These are phyloP conservation scores for Cranoglanis bouderius DNA, from an alignment of 2,113 vertebrate species.

Conservation along the genomic window DNA sequence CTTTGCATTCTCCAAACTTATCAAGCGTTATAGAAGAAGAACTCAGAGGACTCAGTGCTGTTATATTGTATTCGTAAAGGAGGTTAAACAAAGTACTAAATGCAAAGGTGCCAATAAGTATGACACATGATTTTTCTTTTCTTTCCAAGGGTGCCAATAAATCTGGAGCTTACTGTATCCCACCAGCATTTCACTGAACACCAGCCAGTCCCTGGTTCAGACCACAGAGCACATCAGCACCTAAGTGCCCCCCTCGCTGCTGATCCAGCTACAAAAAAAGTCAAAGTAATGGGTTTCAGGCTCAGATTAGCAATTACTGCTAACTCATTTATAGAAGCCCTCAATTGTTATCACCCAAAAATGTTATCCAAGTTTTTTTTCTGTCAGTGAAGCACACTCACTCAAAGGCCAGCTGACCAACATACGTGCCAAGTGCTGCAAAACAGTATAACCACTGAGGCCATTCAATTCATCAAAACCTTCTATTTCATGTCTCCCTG, in stretches of 20 bases:
- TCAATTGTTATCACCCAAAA: conserved; percentile 46
- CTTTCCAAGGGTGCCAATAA: neutral
- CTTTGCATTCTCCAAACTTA: neutral
- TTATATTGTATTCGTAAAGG: neutral
- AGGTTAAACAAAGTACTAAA: neutral
- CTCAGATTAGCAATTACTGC: conserved; percentile 40
- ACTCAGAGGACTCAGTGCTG: neutral
- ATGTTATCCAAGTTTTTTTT: conserved; percentile 25
- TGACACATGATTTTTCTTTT: neutral
- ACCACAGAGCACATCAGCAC: conserved; percentile 40
- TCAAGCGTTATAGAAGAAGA: neutral
- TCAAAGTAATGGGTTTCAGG: conserved; percentile 45
- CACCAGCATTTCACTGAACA: conserved; percentile 6
- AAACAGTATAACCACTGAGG: conserved; percentile 23
- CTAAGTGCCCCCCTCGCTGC: conserved; percentile 18
- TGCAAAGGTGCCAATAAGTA: neutral
- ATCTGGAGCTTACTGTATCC: neutral
- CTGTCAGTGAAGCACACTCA: neutral
- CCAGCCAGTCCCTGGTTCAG: conserved; percentile 26
- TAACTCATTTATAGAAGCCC: conserved; percentile 48
- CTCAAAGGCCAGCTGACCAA: conserved; percentile 34
- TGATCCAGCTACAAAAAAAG: conserved; percentile 41
- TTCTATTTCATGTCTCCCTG: conserved; percentile 39
- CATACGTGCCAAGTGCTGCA: conserved; percentile 39
- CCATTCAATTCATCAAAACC: conserved; percentile 27